phyloP scores from a whole-genome alignment of 2,797 vertebrate species.

The Brotula barbata region DNA sequence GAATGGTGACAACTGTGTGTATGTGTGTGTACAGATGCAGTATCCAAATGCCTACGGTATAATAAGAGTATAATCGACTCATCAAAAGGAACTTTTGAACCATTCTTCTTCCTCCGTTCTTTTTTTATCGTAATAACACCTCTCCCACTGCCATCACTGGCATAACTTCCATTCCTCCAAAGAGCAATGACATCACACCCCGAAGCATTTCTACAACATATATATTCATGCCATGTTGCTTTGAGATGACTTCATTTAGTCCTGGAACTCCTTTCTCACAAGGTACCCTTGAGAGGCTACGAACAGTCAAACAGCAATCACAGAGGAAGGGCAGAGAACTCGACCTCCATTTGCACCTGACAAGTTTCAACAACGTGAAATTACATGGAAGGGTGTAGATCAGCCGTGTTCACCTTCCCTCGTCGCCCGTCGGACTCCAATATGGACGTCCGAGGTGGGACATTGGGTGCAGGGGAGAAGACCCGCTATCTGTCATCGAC shows the following conservation, averaged over 20 bases:
- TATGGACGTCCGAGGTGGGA: not conserved
- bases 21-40: conserved; percentile 5
- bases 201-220: not conserved
- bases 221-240: not conserved
- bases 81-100: conserved; percentile 26
- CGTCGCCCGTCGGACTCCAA: not conserved
- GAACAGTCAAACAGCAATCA: conserved; percentile 21
- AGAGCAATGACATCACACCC: conserved; percentile 1
- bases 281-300: conserved; percentile 21
- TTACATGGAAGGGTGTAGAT: not conserved
- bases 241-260: not conserved
- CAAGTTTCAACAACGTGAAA: conserved; percentile 29
- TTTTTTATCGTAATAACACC: no score
- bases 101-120: no score
- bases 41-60: conserved; percentile 8
- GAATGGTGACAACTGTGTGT: no score
- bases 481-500: conserved; percentile 11
- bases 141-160: not conserved
- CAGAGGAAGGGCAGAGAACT: conserved; percentile 39
- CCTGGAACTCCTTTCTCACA: conserved; percentile 9
- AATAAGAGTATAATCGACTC: conserved; percentile 1
- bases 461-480: not conserved
- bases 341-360: conserved; percentile 28
- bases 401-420: not conserved
- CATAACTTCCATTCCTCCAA: conserved; percentile 11